These are phyloP conservation scores for Scolanthus callimorphus DNA, from an alignment of 92 coral and sea anemone genomes.

Conservation along the genomic window DNA sequence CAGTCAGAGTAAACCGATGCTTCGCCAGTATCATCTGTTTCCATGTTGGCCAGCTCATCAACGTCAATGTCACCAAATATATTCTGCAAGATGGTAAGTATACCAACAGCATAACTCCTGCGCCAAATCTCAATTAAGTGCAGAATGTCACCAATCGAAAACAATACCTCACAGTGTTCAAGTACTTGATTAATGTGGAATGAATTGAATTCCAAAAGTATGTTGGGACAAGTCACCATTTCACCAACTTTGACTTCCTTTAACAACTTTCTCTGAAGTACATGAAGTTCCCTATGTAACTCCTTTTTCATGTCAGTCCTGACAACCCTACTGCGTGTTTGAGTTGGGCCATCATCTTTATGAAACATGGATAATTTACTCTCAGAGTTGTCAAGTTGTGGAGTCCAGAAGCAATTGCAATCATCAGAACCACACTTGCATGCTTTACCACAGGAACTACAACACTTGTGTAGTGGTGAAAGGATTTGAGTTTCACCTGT, in stretches of 20 bases:
- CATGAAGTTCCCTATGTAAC: neutral
- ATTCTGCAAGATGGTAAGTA: neutral
- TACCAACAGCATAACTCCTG: neutral
- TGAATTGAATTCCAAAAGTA: conserved; percentile 42
- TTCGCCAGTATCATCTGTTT: neutral
- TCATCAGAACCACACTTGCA: neutral
- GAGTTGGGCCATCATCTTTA: neutral
- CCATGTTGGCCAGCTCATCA: neutral
- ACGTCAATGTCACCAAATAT: conserved; percentile 11
- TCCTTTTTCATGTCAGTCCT: neutral
- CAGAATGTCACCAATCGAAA: conserved; percentile 37
- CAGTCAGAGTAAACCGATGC: conserved; percentile 37
- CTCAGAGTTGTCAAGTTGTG: neutral
- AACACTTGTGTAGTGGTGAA: conserved; percentile 6
- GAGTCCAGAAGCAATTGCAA: neutral
- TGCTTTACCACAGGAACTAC: neutral
- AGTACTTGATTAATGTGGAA: conserved; percentile 63
- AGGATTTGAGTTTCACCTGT: neutral
- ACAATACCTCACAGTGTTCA: conserved; percentile 22
- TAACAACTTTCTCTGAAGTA: conserved; percentile 1
- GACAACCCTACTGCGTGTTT: neutral
- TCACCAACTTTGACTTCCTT: neutral
- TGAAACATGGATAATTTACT: neutral
- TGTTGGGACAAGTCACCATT: conserved; percentile 61
- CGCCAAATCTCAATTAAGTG: conserved; percentile 56